phyloP scores from a whole-genome alignment of 35 echinoderm and acorn worm genomes.

The Anneissia japonica region DNA sequence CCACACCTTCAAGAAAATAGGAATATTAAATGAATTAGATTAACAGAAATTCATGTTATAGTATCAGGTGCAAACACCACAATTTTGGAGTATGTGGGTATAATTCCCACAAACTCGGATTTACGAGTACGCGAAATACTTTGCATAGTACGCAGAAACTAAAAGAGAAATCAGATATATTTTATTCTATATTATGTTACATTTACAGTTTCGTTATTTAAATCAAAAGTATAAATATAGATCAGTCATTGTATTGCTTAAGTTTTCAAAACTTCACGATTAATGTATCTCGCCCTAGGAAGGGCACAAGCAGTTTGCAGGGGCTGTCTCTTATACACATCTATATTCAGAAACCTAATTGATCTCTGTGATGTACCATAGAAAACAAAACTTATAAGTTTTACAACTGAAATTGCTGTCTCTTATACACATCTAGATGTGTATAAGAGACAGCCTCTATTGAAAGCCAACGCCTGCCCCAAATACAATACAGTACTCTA shows the following conservation, averaged over 20 bases:
- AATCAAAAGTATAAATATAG: too few species aligned
- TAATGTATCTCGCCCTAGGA: too few species aligned
- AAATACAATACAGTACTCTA: background rate
- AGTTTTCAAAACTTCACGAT: too few species aligned
- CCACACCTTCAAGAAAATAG: constrained; percentile 51
- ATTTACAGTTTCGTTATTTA: too few species aligned
- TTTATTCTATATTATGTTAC: too few species aligned
- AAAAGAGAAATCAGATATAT: background rate
- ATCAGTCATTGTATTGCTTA: too few species aligned
- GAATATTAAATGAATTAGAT: background rate
- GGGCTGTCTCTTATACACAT: too few species aligned
- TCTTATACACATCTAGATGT: background rate
- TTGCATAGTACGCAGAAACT: background rate
- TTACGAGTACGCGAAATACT: background rate
- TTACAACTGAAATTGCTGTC: background rate
- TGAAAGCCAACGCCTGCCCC: background rate
- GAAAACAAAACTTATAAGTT: background rate
- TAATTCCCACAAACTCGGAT: background rate
- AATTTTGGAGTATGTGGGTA: background rate
- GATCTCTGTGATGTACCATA: too few species aligned
- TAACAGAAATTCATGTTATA: background rate
- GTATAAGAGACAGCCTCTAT: background rate
- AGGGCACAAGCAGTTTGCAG: too few species aligned
- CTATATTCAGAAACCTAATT: too few species aligned
- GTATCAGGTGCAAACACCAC: background rate